Base-by-base conservation (phyloP, 2,797 vertebrate species). In the Aeoliscus strigatus region DNA sequence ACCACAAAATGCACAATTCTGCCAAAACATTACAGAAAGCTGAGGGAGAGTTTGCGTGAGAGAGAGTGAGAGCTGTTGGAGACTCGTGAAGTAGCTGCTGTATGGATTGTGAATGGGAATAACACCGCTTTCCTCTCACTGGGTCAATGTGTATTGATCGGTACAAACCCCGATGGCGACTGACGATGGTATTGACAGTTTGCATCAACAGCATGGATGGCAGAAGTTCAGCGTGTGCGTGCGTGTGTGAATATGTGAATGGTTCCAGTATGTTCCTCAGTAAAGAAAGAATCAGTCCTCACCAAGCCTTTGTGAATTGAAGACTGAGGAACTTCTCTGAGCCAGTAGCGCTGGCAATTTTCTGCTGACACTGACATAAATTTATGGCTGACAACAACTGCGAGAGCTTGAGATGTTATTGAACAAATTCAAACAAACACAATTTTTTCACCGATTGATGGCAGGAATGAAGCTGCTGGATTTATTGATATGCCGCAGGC, bases 261-360 rank as follows among this genome's bases (percentile, higher is more conserved):
- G 41, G 58, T 51, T 67, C 41, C 46, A 40, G 72, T 77, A 70
- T 74, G 70, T 60, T 62, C 51, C 55, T 51, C 37, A 38, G 33
- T 69, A 64, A 53, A 76, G 75, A 80, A 80, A 82, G n/a, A 83
- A 82, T 81, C 82, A 73, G 80, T 82, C 41, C 56, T 46, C 55
- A 34, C 63, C 60, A 59, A 72, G 70, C 62, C 61, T 79, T 79
- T 28, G 64, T 76, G n/a, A n/a, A n/a, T n/a, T n/a, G n/a, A n/a
- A n/a, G n/a, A n/a, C n/a, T n/a, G n/a, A n/a, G n/a, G n/a, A n/a
- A n/a, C n/a, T n/a, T n/a, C n/a, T n/a, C n/a, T n/a, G n/a, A n/a
- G n/a, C n/a, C n/a, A n/a, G n/a, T n/a, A n/a, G n/a, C n/a, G n/a
- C n/a, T n/a, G n/a, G n/a, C n/a, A n/a, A n/a, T n/a, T n/a, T n/a